Evolutionary conservation across 2,797 vertebrate genomes (phyloP).

Genomic region (Peromyscus nudipes): DNA sequence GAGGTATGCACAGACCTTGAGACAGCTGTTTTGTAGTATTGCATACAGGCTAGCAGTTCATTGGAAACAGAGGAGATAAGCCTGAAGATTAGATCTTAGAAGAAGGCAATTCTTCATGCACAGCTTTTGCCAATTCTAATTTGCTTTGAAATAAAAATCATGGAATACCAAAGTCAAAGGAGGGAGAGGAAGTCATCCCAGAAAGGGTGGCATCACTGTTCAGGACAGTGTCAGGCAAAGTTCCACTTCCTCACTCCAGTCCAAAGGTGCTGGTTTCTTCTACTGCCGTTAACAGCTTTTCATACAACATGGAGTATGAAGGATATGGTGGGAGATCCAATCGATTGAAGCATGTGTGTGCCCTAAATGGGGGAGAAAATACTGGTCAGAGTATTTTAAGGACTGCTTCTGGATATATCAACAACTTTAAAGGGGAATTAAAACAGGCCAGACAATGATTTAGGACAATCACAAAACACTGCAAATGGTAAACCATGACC

Average conservation of each 20-base stretch:
- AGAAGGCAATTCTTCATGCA: slow-evolving; percentile 91
- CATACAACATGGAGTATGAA: slow-evolving; percentile 96
- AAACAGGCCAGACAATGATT: neutral
- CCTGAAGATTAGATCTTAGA: slow-evolving; percentile 89
- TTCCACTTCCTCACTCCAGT: slow-evolving; percentile 90
- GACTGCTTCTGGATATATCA: neutral
- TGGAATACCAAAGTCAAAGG: slow-evolving; percentile 87
- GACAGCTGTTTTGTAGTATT: slow-evolving; percentile 90
- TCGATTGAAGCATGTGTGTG: slow-evolving; percentile 98
- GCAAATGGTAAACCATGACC: neutral
- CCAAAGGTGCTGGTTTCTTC: slow-evolving; percentile 99
- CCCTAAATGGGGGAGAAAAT: slow-evolving; percentile 88
- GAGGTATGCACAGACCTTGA: slow-evolving; percentile 90
- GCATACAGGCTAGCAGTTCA: slow-evolving; percentile 91
- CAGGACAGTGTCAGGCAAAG: slow-evolving; percentile 84
- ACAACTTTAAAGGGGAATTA: neutral
- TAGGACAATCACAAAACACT: neutral
- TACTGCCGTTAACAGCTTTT: slow-evolving; percentile 97
- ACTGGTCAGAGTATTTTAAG: slow-evolving; percentile 20
- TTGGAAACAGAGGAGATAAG: slow-evolving; percentile 89
- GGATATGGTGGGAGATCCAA: slow-evolving; percentile 98
- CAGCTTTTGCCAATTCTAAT: slow-evolving; percentile 88
- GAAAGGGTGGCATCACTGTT: slow-evolving; percentile 86
- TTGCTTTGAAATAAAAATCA: slow-evolving; percentile 88
- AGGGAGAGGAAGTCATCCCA: slow-evolving; percentile 76